These are phyloP conservation scores for Carapus acus DNA, from an alignment of 2,797 vertebrate genomes.

Conservation along the genomic window DNA sequence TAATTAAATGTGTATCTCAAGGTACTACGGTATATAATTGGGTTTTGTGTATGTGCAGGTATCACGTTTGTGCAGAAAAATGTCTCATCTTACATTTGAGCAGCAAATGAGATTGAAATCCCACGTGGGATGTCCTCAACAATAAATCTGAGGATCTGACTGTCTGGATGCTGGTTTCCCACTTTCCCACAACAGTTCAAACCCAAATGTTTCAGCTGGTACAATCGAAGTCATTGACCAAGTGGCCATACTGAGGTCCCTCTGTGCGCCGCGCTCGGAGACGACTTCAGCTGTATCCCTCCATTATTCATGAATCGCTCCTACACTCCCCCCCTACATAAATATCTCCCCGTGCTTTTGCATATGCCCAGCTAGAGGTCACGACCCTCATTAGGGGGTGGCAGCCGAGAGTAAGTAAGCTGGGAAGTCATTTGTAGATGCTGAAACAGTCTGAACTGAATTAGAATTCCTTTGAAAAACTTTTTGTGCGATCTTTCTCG, in stretches of 20 bases:
- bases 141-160: too few relatives aligned
- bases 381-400: slow-evolving; percentile 49
- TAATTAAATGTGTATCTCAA: too few relatives aligned
- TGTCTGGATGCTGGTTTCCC: slow-evolving; percentile 5
- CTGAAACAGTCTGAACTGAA: slow-evolving; percentile 28
- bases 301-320: slow-evolving; percentile 50
- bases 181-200: not conserved
- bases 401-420: slow-evolving; percentile 24
- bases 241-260: slow-evolving; percentile 26
- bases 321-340: slow-evolving; percentile 25
- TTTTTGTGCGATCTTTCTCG: slow-evolving; percentile 2
- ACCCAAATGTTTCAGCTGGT: slow-evolving; percentile 8
- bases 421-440: slow-evolving; percentile 41
- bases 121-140: too few relatives aligned
- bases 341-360: slow-evolving; percentile 29
- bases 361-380: slow-evolving; percentile 49
- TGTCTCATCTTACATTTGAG: too few relatives aligned
- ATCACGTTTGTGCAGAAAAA: too few relatives aligned
- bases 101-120: too few relatives aligned
- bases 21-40: too few relatives aligned
- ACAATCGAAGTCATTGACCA: slow-evolving; percentile 30
- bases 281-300: slow-evolving; percentile 21
- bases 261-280: slow-evolving; percentile 35
- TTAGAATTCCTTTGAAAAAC: slow-evolving; percentile 37
- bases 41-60: too few relatives aligned